Conservation (phyloP, 1,140 invertebrate genomes). For the Drosophila melanica region DNA sequence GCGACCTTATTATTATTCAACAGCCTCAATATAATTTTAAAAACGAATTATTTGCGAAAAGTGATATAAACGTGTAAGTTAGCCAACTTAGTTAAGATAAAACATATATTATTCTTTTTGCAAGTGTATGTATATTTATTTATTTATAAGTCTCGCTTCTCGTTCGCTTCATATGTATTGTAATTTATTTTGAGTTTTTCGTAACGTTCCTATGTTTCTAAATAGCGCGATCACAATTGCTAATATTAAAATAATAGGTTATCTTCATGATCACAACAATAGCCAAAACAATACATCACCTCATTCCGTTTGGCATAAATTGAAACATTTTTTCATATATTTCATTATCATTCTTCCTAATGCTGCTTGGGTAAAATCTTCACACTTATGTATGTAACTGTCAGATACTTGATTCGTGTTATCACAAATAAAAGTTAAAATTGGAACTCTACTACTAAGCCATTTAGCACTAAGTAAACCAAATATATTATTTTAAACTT, state of each 20-base stretch:
- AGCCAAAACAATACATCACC: constrained; percentile 7
- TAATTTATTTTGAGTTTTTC: constrained; percentile 42
- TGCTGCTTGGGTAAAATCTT: constrained; percentile 64
- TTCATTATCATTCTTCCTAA: constrained; percentile 31
- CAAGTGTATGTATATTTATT: constrained; percentile 71
- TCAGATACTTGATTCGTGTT: constrained; percentile 28
- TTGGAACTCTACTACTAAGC: constrained; percentile 55
- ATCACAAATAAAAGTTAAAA: constrained; percentile 1
- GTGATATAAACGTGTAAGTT: constrained; percentile 81
- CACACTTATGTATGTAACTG: constrained; percentile 33
- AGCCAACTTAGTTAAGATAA: constrained; percentile 74
- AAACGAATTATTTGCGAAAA: constrained; percentile 81
- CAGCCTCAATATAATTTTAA: constrained; percentile 73
- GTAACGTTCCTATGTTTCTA: constrained; percentile 66
- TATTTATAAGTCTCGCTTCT: constrained; percentile 64
- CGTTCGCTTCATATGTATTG: constrained; percentile 47
- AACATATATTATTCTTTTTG: constrained; percentile 62
- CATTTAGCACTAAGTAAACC: constrained; percentile 69
- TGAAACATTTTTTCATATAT: constrained; percentile 19
- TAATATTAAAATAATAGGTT: constrained; percentile 31
- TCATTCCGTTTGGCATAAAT: constrained; percentile 39
- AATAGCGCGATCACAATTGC: constrained; percentile 9
- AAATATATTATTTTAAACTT: constrained; percentile 60
- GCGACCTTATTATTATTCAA: constrained; percentile 60
- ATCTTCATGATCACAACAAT: constrained; percentile 35